Evolutionary conservation across 1,140 invertebrate species (phyloP).

Genomic region (Drosophila bifasciata): DNA sequence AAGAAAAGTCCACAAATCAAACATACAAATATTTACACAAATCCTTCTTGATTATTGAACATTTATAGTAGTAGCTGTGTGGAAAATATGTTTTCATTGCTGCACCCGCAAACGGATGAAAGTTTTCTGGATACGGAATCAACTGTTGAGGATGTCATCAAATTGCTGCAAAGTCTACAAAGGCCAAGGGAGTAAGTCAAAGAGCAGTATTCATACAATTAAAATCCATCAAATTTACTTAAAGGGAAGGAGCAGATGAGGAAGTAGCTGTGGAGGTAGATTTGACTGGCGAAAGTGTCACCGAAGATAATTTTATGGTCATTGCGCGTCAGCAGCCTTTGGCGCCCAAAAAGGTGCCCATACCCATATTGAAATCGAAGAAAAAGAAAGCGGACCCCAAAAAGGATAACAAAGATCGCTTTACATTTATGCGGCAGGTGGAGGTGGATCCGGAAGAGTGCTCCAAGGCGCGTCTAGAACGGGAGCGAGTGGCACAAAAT

Average conservation of each 20-base stretch:
- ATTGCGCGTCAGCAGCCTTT: conserved; percentile 87
- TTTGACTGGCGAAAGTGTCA: conserved; percentile 11
- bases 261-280: background rate
- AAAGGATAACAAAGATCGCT: conserved; percentile 85
- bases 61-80: background rate
- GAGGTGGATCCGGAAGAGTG: conserved; percentile 89
- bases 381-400: conserved; percentile 19
- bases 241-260: conserved; percentile 22
- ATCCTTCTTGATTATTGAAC: conserved; percentile 2
- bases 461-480: conserved; percentile 87
- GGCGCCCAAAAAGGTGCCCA: background rate
- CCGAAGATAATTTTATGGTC: conserved; percentile 83
- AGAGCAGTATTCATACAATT: background rate
- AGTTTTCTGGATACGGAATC: conserved; percentile 68
- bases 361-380: conserved; percentile 79
- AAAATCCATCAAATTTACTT: background rate
- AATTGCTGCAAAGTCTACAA: conserved; percentile 54
- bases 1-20: conserved; percentile 5
- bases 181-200: conserved; percentile 44
- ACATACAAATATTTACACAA: conserved; percentile 25
- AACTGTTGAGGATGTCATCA: conserved; percentile 76
- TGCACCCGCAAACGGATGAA: conserved; percentile 70
- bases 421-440: conserved; percentile 89
- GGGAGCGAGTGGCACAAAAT: conserved; percentile 84
- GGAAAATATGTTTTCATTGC: conserved; percentile 55